Conservation (phyloP, 2,113 vertebrate genomes). For the Parus major region DNA sequence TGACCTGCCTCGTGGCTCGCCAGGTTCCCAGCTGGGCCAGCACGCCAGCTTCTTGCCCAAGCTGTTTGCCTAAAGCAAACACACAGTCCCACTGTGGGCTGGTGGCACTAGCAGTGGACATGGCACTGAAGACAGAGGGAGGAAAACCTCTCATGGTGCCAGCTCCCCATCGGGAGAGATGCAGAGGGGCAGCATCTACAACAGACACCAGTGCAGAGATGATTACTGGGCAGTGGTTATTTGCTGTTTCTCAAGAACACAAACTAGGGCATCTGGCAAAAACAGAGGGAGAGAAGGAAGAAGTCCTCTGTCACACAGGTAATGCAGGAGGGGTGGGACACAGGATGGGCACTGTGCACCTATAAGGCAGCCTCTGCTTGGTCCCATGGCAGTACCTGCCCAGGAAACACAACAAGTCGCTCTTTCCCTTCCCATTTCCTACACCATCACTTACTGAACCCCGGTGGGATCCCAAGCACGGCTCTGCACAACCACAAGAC, state of each 20-base stretch:
- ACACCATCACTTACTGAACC: not conserved
- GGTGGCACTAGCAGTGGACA: not conserved
- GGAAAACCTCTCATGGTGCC: not conserved
- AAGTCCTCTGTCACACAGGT: not conserved
- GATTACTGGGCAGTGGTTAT: not conserved
- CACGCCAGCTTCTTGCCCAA: not conserved
- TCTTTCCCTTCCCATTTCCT: not conserved
- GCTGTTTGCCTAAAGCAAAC: not conserved
- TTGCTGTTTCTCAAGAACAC: not conserved
- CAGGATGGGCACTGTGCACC: not conserved
- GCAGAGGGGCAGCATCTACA: not conserved
- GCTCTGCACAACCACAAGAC: fast-evolving
- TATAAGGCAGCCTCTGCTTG: fast-evolving
- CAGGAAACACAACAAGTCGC: fast-evolving
- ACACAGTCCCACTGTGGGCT: fast-evolving
- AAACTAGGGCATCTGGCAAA: not conserved
- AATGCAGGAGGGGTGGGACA: fast-evolving
- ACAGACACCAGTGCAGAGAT: not conserved
- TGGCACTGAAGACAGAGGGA: not conserved
- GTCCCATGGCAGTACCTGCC: not conserved
- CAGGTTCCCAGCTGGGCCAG: not conserved
- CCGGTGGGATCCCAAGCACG: fast-evolving
- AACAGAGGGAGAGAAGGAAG: not conserved
- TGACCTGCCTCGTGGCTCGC: not conserved
- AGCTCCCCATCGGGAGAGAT: not conserved